A percentile compares a stretch with the other conserved stretches of the same genome.
These are phyloP conservation scores for Chiloscyllium plagiosum DNA, from an alignment of 2,113 vertebrate species.

Conservation along the genomic window DNA sequence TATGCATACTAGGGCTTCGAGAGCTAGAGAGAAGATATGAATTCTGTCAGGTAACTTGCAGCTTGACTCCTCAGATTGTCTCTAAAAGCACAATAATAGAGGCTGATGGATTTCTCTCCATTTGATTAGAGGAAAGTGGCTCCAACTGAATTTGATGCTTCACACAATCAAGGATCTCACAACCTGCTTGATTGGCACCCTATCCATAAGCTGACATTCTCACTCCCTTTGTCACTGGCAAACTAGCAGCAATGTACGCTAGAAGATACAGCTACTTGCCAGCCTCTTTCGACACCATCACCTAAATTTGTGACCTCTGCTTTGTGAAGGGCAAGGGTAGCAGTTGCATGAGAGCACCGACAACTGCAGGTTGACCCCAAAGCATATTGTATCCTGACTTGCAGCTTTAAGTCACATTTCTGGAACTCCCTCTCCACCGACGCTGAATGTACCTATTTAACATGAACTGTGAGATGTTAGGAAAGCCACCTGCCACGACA, in stretches of 20 bases:
- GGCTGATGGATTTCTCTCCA: neutral
- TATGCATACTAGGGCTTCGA: neutral
- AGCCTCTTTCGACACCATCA: neutral
- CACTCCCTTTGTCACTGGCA: no score
- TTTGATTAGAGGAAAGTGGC: neutral
- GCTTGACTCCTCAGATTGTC: neutral
- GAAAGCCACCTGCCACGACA: neutral
- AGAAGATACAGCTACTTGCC: neutral
- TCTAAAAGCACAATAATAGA: neutral
- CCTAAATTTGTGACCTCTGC: neutral
- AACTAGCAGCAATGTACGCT: neutral
- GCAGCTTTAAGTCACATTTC: no score
- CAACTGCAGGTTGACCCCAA: no score
- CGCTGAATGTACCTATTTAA: neutral
- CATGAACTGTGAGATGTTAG: neutral
- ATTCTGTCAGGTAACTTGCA: neutral
- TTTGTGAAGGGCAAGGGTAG: neutral
- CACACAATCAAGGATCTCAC: neutral
- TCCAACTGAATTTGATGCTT: neutral
- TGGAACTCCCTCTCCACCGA: neutral
- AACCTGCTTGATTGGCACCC: neutral
- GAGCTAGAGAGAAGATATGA: neutral
- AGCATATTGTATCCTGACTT: no score
- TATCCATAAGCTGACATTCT: neutral
- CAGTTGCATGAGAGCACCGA: no score